phyloP scores from a whole-genome alignment of 2,113 vertebrate genomes.

The Gorsachius goisagi region DNA sequence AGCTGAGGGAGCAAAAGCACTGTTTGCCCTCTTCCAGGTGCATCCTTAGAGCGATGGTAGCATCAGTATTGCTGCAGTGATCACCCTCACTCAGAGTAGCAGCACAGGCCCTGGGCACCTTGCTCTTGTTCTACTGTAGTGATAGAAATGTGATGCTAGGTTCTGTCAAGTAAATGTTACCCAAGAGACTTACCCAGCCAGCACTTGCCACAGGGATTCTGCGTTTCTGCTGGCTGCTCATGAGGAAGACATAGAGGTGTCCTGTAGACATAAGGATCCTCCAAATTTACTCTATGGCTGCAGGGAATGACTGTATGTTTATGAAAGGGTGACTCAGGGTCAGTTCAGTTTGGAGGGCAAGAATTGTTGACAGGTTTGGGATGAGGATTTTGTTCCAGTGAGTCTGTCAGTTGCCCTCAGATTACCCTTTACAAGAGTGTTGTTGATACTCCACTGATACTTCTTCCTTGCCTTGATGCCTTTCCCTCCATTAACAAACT shows the following conservation, averaged over 20 bases:
- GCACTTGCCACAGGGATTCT: background rate
- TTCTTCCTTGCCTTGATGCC: background rate
- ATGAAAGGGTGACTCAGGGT: background rate
- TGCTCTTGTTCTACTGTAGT: background rate
- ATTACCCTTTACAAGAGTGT: background rate
- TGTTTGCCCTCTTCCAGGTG: background rate
- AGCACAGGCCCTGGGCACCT: background rate
- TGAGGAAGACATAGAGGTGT: background rate
- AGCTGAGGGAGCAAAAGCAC: background rate
- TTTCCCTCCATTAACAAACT: background rate
- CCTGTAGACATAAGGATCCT: too few species aligned
- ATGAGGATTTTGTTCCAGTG: background rate
- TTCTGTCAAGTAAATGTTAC: background rate
- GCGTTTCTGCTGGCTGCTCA: background rate
- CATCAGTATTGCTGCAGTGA: background rate
- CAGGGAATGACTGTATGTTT: background rate
- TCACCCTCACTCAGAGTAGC: background rate
- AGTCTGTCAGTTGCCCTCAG: background rate
- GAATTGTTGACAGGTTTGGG: background rate
- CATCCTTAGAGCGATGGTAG: background rate
- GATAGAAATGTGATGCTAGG: background rate
- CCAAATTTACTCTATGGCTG: background rate
- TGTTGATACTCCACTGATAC: accelerated
- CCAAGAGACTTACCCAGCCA: background rate
- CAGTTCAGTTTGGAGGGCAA: background rate